A percentile compares a stretch with the other conserved stretches of the same genome.
These are phyloP conservation scores for Acipenser ruthenus DNA, from an alignment of 2,797 vertebrate genomes.

Conservation along the genomic window DNA sequence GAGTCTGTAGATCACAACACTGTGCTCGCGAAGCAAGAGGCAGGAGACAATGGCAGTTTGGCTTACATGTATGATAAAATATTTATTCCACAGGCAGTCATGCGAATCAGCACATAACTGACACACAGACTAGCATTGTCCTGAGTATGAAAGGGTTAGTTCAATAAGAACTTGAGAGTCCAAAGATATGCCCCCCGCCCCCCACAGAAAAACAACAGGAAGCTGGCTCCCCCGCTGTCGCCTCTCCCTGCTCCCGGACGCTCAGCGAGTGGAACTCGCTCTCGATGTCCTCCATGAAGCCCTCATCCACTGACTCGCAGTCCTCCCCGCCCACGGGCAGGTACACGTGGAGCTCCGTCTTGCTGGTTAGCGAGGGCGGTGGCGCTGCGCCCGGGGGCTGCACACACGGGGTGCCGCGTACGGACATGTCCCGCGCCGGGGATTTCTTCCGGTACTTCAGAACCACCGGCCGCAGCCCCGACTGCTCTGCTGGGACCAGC, in stretches of 20 bases:
- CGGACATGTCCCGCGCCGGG: constrained; percentile 37
- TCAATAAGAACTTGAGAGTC: too few species aligned
- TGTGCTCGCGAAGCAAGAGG: too few species aligned
- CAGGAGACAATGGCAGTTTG: too few species aligned
- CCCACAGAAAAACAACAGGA: too few species aligned
- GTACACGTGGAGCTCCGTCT: constrained; percentile 64
- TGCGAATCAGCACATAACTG: too few species aligned
- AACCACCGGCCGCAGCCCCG: constrained; percentile 17
- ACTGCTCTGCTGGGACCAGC: constrained; percentile 9
- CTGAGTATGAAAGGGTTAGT: too few species aligned
- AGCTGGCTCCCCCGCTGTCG: too few species aligned
- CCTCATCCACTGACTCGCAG: constrained; percentile 54
- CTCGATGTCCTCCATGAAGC: constrained; percentile 63
- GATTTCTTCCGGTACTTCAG: constrained; percentile 7
- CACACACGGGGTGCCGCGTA: constrained; percentile 50
- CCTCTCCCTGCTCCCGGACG: constrained; percentile 27
- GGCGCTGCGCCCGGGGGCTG: constrained; percentile 22
- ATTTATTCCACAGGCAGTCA: background rate
- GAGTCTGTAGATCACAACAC: too few species aligned
- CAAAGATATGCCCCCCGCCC: too few species aligned
- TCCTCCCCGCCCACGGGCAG: constrained; percentile 50
- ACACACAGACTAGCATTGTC: too few species aligned
- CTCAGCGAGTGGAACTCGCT: constrained; percentile 39
- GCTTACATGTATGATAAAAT: too few species aligned
- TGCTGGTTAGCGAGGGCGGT: background rate